Evolutionary conservation across 2,888 invertebrate species (phyloP).

Genomic region (Parapristionchus giblindavisi): DNA sequence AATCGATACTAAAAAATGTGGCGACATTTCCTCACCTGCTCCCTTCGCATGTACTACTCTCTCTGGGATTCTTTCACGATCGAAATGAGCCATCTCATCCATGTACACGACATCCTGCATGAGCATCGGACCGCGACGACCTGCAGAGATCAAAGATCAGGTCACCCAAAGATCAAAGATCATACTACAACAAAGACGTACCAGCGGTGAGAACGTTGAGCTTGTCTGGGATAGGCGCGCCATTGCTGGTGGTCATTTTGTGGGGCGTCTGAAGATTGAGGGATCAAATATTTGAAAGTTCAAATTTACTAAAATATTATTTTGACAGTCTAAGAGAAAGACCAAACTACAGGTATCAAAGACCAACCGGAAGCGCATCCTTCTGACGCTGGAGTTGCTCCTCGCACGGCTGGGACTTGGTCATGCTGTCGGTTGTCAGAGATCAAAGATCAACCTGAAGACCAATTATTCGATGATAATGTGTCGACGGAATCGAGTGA

Average conservation of each 20-base stretch:
- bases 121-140: conserved; percentile 36
- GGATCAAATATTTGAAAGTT: too few species aligned
- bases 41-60: conserved; percentile 85
- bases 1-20: too few species aligned
- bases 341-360: not conserved
- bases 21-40: conserved; percentile 43
- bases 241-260: conserved; percentile 81
- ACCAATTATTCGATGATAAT: too few species aligned
- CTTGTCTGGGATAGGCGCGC: conserved; percentile 83
- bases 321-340: too few species aligned
- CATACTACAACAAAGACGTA: conserved; percentile 69
- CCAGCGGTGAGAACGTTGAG: conserved; percentile 85
- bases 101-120: conserved; percentile 77
- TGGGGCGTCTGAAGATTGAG: conserved; percentile 72
- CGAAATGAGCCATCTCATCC: conserved; percentile 79
- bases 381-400: conserved; percentile 36
- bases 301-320: too few species aligned
- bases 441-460: too few species aligned
- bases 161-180: not conserved
- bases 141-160: not conserved
- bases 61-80: conserved; percentile 86
- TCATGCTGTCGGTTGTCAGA: too few species aligned
- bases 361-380: conserved; percentile 28
- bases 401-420: conserved; percentile 17
- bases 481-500: too few species aligned